phyloP scores from a whole-genome alignment of 2,113 vertebrate species.

The Sinocyclocheilus rhinocerous region DNA sequence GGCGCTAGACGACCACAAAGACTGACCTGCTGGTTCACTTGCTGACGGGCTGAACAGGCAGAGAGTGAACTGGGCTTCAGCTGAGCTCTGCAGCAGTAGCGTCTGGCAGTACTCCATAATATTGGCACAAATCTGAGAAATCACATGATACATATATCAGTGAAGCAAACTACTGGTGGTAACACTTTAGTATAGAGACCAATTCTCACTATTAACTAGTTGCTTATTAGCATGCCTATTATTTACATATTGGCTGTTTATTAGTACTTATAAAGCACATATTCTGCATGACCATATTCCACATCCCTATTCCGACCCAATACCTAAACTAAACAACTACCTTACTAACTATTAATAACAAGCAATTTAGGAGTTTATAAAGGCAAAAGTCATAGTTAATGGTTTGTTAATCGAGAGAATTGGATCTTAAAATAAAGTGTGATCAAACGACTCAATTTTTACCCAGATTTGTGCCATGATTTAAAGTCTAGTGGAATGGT shows the following conservation, averaged over 20 bases:
- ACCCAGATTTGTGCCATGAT: background rate
- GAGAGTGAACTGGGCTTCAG: conserved; percentile 84
- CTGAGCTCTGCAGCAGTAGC: conserved; percentile 87
- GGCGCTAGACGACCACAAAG: conserved; percentile 74
- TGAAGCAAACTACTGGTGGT: background rate
- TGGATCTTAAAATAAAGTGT: no score
- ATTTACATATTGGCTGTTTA: no score
- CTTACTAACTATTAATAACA: background rate
- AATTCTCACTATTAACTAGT: no score
- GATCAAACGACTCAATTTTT: background rate
- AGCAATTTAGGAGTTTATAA: no score
- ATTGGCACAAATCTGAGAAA: conserved; percentile 89
- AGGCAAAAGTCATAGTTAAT: no score
- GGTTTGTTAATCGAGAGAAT: no score
- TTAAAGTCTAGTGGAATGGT: background rate
- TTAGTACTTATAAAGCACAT: no score
- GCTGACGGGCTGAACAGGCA: conserved; percentile 94
- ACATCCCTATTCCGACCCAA: no score
- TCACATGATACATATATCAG: background rate
- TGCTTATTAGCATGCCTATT: no score
- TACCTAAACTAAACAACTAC: no score
- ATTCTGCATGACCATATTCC: no score
- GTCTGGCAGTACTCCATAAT: conserved; percentile 97
- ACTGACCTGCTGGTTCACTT: conserved; percentile 85
- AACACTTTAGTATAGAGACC: no score